Conservation (phyloP, 2,888 invertebrate species). For the Lasioglossum leucozonium region DNA sequence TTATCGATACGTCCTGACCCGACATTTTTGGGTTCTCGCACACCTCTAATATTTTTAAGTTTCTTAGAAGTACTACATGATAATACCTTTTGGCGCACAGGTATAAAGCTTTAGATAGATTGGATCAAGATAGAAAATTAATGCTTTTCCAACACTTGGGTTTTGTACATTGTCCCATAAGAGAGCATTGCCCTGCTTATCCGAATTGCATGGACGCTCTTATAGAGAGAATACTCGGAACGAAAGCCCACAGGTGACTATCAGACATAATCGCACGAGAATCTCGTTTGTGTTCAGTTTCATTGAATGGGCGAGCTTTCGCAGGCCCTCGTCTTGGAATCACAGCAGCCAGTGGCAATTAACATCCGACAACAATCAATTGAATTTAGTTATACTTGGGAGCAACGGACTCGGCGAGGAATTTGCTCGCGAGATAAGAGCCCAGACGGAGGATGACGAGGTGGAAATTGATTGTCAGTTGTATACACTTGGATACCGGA, state of each 20-base stretch:
- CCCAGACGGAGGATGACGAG: conserved; percentile 95
- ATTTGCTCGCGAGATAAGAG: conserved; percentile 93
- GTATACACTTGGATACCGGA: conserved; percentile 93
- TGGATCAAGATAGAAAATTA: conserved; percentile 97
- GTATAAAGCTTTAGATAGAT: conserved; percentile 96
- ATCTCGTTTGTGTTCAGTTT: not conserved
- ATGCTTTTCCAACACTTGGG: conserved; percentile 98
- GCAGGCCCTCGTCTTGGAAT: conserved; percentile 88
- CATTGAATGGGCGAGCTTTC: conserved; percentile 11
- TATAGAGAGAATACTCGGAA: conserved; percentile 89
- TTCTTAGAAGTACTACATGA: not conserved
- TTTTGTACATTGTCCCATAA: conserved; percentile 97
- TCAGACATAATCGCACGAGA: not conserved
- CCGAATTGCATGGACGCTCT: conserved; percentile 93
- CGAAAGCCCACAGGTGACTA: conserved; percentile 87
- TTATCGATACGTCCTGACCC: too few species aligned
- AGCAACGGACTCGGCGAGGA: conserved; percentile 94
- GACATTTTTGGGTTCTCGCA: not conserved
- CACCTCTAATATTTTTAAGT: not conserved
- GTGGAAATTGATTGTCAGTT: conserved; percentile 92
- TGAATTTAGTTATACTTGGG: conserved; percentile 95
- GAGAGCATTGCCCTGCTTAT: conserved; percentile 97
- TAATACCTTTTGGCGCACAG: conserved; percentile 83
- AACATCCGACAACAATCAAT: conserved; percentile 89
- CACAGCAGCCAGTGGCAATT: conserved; percentile 88